These are phyloP conservation scores for Myrmophylax atrothorax DNA, from an alignment of 2,113 vertebrate species.

Conservation along the genomic window DNA sequence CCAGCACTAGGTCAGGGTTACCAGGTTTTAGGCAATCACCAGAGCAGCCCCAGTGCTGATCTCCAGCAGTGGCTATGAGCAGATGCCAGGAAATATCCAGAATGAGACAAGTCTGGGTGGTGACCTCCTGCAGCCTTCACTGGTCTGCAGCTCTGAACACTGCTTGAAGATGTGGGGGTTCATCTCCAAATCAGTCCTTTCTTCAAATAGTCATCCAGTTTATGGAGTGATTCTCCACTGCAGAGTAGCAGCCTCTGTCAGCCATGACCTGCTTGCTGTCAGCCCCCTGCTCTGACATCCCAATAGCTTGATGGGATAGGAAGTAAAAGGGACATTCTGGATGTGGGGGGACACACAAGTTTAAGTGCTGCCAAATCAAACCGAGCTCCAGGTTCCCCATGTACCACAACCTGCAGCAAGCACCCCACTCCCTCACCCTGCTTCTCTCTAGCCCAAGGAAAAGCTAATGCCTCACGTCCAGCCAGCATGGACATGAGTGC, in stretches of 20 bases:
- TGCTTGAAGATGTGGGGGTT: background rate
- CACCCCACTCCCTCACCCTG: background rate
- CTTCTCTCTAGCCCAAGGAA: background rate
- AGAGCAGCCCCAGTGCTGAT: background rate
- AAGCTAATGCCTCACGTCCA: background rate
- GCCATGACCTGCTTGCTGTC: background rate
- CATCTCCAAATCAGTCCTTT: background rate
- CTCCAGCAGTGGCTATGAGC: background rate
- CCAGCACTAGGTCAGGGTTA: background rate
- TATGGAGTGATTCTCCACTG: background rate
- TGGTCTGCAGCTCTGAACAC: background rate
- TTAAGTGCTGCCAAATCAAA: background rate
- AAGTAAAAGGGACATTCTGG: background rate
- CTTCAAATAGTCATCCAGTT: background rate
- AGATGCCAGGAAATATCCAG: background rate
- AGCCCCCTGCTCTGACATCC: background rate
- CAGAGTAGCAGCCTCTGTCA: background rate
- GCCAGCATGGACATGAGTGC: background rate
- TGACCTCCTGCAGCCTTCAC: background rate
- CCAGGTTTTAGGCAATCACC: accelerated
- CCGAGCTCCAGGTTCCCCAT: background rate
- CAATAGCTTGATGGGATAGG: background rate
- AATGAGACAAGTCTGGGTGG: background rate
- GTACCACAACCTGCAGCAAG: accelerated
- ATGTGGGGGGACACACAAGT: background rate